Conservation (phyloP, 2,888 invertebrate species). For the Serripes groenlandicus region DNA sequence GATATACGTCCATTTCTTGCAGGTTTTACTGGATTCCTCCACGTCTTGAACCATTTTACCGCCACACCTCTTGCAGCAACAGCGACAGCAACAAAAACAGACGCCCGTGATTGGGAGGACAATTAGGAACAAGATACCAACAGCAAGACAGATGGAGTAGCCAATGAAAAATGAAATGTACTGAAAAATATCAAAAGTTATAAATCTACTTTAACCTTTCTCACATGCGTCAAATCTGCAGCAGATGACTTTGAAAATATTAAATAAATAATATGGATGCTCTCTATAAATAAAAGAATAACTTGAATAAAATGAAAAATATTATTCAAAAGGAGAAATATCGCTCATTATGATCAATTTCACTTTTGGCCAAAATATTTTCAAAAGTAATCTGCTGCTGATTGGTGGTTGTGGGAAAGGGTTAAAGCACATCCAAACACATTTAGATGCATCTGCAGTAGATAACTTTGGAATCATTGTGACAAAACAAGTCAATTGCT, state of each 20-base stretch:
- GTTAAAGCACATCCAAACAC: not conserved
- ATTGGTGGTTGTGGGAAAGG: not conserved
- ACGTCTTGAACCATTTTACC: conserved; percentile 76
- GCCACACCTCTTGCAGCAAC: conserved; percentile 82
- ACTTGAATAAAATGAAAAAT: not conserved
- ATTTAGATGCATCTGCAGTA: too few relatives aligned
- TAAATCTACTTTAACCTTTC: not conserved
- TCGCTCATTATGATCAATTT: too few relatives aligned
- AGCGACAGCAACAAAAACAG: conserved; percentile 83
- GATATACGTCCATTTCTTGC: conserved; percentile 69
- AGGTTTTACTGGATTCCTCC: conserved; percentile 57
- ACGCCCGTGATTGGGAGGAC: conserved; percentile 79
- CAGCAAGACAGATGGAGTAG: conserved; percentile 72
- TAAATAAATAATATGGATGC: not conserved
- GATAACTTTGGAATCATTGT: too few relatives aligned
- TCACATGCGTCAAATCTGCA: not conserved
- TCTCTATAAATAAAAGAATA: not conserved
- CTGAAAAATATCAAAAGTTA: conserved; percentile 64
- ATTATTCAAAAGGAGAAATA: not conserved
- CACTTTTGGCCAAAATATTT: not conserved
- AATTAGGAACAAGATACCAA: conserved; percentile 79
- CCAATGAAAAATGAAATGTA: conserved; percentile 71
- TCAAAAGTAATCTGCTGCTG: not conserved
- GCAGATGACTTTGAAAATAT: not conserved
- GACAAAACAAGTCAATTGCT: too few relatives aligned